Percentiles rank a stretch among this genome's conserved stretches.
Evolutionary conservation across 37 sponge, comb jelly and placozoan genomes (phyloP).

Genomic region (Ianthella basta): DNA sequence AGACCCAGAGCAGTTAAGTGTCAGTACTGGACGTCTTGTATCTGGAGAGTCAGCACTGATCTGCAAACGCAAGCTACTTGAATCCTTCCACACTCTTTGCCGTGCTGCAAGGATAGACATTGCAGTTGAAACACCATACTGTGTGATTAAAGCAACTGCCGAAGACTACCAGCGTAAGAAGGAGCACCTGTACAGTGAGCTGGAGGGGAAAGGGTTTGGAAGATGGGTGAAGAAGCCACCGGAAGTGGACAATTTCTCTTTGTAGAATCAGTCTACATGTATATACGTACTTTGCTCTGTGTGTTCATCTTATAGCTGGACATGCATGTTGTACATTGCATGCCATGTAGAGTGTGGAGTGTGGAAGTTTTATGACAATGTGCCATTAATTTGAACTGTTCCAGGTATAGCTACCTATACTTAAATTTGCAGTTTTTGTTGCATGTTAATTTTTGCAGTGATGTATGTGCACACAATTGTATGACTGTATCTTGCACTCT

Average conservation of each 20-base stretch:
- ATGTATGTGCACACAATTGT: too few relatives aligned
- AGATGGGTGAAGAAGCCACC: not conserved
- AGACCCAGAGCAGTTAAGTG: not conserved
- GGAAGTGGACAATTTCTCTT: conserved; percentile 8
- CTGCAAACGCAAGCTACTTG: conserved; percentile 7
- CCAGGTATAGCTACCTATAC: too few relatives aligned
- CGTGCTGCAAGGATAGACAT: not conserved
- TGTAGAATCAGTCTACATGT: not conserved
- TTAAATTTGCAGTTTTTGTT: too few relatives aligned
- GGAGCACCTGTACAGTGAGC: not conserved
- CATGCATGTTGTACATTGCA: too few relatives aligned
- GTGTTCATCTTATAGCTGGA: too few relatives aligned
- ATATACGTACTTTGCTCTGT: too few relatives aligned
- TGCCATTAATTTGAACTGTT: too few relatives aligned
- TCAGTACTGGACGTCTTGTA: not conserved
- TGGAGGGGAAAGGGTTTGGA: not conserved
- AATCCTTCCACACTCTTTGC: not conserved
- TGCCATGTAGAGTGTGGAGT: too few relatives aligned
- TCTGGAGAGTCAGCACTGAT: not conserved
- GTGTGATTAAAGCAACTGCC: not conserved
- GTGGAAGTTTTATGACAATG: too few relatives aligned
- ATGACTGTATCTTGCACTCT: too few relatives aligned
- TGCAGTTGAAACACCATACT: not conserved
- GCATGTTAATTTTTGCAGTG: too few relatives aligned
- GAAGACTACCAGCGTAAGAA: conserved; percentile 7